Evolutionary conservation across 2,113 vertebrate genomes (phyloP).

Genomic region (Kryptolebias marmoratus): DNA sequence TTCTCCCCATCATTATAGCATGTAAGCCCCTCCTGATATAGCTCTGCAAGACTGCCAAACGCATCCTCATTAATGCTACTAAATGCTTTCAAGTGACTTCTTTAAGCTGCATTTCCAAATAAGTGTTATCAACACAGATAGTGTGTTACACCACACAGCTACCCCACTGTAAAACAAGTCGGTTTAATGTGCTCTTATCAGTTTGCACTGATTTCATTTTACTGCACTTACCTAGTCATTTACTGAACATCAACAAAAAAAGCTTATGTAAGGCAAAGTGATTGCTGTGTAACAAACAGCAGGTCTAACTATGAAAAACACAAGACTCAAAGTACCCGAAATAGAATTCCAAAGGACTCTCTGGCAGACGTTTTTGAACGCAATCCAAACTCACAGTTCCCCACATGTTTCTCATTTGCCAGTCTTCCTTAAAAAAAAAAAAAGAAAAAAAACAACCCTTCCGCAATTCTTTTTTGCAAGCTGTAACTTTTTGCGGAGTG

Average conservation of each 20-base stretch:
- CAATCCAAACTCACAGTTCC: conserved; percentile 63
- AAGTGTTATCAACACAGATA: conserved; percentile 35
- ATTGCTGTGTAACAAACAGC: conserved; percentile 30
- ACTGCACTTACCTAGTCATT: conserved; percentile 32
- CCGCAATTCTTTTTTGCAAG: conserved; percentile 35
- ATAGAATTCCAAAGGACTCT: conserved; percentile 67
- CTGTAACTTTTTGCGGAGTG: conserved; percentile 44
- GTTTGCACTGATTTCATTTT: conserved; percentile 13
- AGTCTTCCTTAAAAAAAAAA: conserved; percentile 19
- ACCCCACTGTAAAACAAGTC: conserved; percentile 23
- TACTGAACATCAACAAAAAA: conserved; percentile 26
- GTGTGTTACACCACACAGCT: conserved; percentile 12
- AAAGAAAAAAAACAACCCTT: conserved; percentile 27
- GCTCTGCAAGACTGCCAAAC: conserved; percentile 56
- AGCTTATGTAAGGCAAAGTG: conserved; percentile 21
- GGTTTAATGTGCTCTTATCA: conserved; percentile 22
- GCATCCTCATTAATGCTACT: conserved; percentile 61
- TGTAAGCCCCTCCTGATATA: conserved; percentile 75
- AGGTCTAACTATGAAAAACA: conserved; percentile 46
- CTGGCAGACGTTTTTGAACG: conserved; percentile 58
- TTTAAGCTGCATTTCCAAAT: conserved; percentile 44
- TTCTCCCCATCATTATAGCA: conserved; percentile 56
- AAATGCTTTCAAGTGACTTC: conserved; percentile 58
- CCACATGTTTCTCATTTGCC: conserved; percentile 78
- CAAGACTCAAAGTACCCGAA: conserved; percentile 49